These are phyloP conservation scores for Ceyx erithaca DNA, from an alignment of 2,797 vertebrate genomes.

Conservation along the genomic window DNA sequence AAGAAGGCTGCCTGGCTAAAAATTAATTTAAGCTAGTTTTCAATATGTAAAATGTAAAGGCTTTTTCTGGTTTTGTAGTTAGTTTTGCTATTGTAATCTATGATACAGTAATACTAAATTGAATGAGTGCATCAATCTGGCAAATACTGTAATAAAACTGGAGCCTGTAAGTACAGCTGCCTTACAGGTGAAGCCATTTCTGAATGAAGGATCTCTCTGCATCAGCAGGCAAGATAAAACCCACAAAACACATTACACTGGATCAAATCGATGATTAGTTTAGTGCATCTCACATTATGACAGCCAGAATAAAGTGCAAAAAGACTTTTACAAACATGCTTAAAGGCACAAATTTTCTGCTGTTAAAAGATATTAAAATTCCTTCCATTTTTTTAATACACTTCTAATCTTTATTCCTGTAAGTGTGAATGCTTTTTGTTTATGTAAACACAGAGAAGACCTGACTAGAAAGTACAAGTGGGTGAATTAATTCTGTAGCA, in stretches of 20 bases:
- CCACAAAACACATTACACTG: not conserved
- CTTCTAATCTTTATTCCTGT: not conserved
- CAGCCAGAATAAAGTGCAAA: not conserved
- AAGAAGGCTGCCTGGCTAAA: not conserved
- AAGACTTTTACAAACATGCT: not conserved
- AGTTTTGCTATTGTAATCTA: not conserved
- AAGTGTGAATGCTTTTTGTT: not conserved
- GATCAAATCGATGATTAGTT: not conserved
- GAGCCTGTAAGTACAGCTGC: not conserved
- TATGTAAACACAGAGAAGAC: not conserved
- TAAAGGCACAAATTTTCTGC: not conserved
- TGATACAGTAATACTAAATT: not conserved
- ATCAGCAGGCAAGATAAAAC: not conserved
- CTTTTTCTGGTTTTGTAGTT: not conserved
- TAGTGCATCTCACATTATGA: not conserved
- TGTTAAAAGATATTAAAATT: not conserved
- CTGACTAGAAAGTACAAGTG: not conserved
- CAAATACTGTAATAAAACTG: not conserved
- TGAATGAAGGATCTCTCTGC: not conserved
- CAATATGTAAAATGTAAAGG: not conserved
- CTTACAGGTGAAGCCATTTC: not conserved
- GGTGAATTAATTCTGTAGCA: not conserved
- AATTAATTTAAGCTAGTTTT: slow-evolving; percentile 24
- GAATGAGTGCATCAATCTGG: not conserved
- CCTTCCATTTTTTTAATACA: not conserved